These are phyloP conservation scores for Andinoacara biseriatus DNA, from an alignment of 2,113 vertebrate species.

Conservation along the genomic window DNA sequence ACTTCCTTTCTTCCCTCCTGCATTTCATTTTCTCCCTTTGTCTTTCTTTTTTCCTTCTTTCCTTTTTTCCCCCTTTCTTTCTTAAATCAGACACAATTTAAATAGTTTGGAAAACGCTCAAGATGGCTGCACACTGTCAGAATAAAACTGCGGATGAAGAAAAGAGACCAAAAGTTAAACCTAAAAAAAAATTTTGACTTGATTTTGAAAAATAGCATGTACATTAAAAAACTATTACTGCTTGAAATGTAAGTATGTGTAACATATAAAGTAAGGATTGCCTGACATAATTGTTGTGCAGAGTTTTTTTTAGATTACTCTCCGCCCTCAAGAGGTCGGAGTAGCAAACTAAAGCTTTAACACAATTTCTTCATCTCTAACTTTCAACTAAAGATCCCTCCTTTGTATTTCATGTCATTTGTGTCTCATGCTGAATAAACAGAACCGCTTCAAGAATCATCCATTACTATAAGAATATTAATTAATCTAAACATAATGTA, in stretches of 20 bases:
- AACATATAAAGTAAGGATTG: background rate
- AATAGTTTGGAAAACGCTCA: background rate
- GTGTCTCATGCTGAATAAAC: background rate
- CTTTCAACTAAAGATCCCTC: background rate
- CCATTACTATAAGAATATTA: background rate
- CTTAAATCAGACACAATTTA: background rate
- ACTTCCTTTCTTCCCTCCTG: background rate
- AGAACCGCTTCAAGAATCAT: background rate
- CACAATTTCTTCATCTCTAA: background rate
- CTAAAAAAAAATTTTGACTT: background rate
- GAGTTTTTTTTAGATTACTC: background rate
- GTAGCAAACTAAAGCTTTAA: background rate
- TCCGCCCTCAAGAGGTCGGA: slow-evolving; percentile 19
- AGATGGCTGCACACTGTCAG: background rate
- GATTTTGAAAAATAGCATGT: background rate
- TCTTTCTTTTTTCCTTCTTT: background rate
- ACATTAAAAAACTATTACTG: background rate
- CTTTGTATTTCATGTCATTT: background rate
- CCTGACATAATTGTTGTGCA: background rate
- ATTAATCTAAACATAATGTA: slow-evolving; percentile 42
- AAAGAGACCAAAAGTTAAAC: background rate
- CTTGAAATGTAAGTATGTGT: background rate
- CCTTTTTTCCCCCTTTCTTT: background rate
- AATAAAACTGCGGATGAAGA: background rate
- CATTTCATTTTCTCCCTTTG: background rate